phyloP scores from a whole-genome alignment of 2,888 invertebrate genomes.

The Danaus chrysippus region DNA sequence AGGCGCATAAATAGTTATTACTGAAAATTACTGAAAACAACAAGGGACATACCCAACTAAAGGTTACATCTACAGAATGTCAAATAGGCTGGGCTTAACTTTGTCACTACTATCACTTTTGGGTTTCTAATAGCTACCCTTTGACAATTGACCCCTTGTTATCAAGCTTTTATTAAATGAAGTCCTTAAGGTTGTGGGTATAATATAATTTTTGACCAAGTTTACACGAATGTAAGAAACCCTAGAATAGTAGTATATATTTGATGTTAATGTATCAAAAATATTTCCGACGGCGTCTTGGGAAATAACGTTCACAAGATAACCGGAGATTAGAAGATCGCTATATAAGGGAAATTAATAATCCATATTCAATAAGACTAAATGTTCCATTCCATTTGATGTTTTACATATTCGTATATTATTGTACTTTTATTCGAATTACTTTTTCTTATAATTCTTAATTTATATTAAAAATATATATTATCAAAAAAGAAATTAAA shows the following conservation, averaged over 20 bases:
- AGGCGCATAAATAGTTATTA: conserved; percentile 1
- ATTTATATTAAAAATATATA: too few species aligned
- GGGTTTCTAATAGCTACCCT: background rate
- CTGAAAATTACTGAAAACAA: background rate
- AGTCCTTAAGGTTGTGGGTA: background rate
- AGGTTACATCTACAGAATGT: background rate
- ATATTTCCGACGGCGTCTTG: conserved; percentile 11
- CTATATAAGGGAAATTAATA: background rate
- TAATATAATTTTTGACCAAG: background rate
- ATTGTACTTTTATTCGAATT: too few species aligned
- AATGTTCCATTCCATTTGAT: background rate
- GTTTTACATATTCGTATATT: background rate
- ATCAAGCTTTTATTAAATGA: background rate
- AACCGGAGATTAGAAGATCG: conserved; percentile 14
- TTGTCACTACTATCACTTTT: conserved; percentile 6
- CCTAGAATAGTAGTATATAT: background rate
- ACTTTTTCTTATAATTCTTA: too few species aligned
- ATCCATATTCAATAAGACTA: conserved; percentile 2
- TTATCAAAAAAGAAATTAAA: too few species aligned
- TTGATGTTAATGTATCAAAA: conserved; percentile 3
- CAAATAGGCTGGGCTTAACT: background rate
- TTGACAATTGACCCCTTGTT: conserved; percentile 7
- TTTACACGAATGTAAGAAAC: too few species aligned
- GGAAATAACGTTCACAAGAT: conserved; percentile 14
- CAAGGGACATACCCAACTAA: background rate